Evolutionary conservation across 2,113 vertebrate genomes (phyloP), one percentile per base, ranked within the genome.

Genomic region (Nannobrachium achirus): DNA sequence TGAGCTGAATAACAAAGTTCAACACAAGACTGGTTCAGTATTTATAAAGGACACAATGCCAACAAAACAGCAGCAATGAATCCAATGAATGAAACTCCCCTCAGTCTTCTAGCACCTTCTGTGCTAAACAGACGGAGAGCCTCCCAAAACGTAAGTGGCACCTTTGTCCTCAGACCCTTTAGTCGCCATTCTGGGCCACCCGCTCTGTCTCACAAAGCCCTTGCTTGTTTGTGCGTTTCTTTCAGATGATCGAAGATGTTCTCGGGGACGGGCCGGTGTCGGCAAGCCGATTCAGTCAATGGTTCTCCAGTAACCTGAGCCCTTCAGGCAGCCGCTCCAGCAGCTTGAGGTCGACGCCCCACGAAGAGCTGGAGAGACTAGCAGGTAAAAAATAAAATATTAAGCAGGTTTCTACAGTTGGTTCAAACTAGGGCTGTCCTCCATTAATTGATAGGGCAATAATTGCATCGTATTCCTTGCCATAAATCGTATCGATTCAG

Each of bases 211-310:
- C 71, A 71, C 55, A 60, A 33, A 14, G 6, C 59, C 7, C 33
- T 33, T 33, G 25, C 53, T n/a, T 13, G 41, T 58, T 70, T 86
- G 18, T 55, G 16, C 67, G 41, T 78, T 89, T 33, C 76, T 78
- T 89, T 33, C 76, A 99, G 97, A 98, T 99, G 96, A 98, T 99
- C 50, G 97, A 99, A 85, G 97, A 99, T 51, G 96, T 99, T 72
- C 90, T 99, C 66, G 96, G 96, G 58, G 98, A 99, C 84, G 96
- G 97, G 1, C 94, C 96, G 0, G 89, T 88, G 18, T 95, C 95
- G 5, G 94, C 96, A 49, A 98, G 97, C 80, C 94, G 97, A 56
- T 98, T 99, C 85, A 98, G 96, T 85, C 95, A 95, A 66, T 99
- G 96, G 96, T 98, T 99, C 78, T 96, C 95, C 39, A 93, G 77